Evolutionary conservation across 2,797 vertebrate species (phyloP).

Genomic region (Notamacropus eugenii): DNA sequence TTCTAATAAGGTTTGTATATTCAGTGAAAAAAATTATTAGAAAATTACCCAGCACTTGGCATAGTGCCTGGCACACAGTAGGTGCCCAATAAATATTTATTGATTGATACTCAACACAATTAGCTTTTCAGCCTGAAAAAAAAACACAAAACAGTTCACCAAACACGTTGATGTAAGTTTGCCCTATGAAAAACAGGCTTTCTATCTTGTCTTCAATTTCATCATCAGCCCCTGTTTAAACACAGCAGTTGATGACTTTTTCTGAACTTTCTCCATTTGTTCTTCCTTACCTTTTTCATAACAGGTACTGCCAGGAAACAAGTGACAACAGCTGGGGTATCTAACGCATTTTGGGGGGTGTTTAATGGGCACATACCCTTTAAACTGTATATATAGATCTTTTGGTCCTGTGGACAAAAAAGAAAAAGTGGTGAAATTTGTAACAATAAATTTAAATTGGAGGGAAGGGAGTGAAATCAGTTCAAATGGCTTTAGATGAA

Average conservation of each 20-base stretch:
- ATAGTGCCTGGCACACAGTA: not conserved
- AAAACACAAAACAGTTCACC: not conserved
- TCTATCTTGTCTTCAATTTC: not conserved
- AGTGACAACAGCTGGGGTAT: constrained; percentile 93
- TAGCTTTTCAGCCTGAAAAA: not conserved
- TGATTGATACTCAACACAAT: not conserved
- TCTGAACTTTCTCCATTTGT: not conserved
- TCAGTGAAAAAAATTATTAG: not conserved
- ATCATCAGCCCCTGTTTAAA: not conserved
- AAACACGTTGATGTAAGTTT: not conserved
- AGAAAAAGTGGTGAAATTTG: constrained; percentile 19
- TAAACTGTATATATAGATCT: constrained; percentile 94
- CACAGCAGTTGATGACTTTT: not conserved
- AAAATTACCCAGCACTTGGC: not conserved
- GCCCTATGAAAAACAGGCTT: not conserved
- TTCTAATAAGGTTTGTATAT: not conserved
- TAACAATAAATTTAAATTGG: not conserved
- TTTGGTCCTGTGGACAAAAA: constrained; percentile 91
- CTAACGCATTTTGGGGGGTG: constrained; percentile 90
- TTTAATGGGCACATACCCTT: constrained; percentile 98
- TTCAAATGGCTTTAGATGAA: not conserved
- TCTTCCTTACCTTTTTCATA: constrained; percentile 89
- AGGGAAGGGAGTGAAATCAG: not conserved
- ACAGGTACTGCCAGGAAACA: constrained; percentile 91
- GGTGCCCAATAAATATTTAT: not conserved